Conservation (phyloP, 2,797 vertebrate species). For the Etheostoma nigrum region DNA sequence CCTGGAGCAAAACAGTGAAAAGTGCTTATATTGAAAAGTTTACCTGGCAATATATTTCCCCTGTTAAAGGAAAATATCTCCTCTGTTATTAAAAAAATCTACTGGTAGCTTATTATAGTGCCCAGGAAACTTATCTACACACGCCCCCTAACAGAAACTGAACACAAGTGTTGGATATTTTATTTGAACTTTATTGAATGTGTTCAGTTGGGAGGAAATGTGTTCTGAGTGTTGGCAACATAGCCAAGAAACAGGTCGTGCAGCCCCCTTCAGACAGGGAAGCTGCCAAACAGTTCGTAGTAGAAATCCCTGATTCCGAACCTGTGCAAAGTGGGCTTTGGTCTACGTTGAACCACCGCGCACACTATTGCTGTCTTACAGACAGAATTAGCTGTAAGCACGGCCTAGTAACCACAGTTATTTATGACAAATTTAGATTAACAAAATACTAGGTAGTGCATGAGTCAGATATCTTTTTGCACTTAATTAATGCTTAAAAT, state of each 20-base stretch:
- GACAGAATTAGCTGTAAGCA: too few relatives aligned
- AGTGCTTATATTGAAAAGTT: conserved; percentile 59
- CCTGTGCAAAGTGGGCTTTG: background rate
- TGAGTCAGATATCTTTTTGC: too few relatives aligned
- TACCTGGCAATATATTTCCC: conserved; percentile 51
- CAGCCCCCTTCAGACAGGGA: background rate
- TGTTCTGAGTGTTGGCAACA: background rate
- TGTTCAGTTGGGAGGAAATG: conserved; percentile 13
- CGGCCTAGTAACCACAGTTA: too few relatives aligned
- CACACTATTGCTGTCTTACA: too few relatives aligned
- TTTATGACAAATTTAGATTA: too few relatives aligned
- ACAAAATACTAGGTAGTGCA: too few relatives aligned
- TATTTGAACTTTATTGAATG: conserved; percentile 21
- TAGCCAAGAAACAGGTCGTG: background rate
- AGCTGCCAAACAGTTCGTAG: conserved; percentile 7
- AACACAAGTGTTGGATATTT: conserved; percentile 15
- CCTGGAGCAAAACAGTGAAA: conserved; percentile 51
- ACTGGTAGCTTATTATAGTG: conserved; percentile 25
- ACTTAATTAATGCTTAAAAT: too few relatives aligned
- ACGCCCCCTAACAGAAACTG: background rate
- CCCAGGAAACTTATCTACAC: conserved; percentile 17
- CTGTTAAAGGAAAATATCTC: background rate
- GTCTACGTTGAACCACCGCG: too few relatives aligned
- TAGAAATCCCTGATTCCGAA: background rate
- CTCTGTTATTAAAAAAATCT: conserved; percentile 24